phyloP scores from a whole-genome alignment of 2,797 vertebrate genomes.

The Chelmon rostratus region DNA sequence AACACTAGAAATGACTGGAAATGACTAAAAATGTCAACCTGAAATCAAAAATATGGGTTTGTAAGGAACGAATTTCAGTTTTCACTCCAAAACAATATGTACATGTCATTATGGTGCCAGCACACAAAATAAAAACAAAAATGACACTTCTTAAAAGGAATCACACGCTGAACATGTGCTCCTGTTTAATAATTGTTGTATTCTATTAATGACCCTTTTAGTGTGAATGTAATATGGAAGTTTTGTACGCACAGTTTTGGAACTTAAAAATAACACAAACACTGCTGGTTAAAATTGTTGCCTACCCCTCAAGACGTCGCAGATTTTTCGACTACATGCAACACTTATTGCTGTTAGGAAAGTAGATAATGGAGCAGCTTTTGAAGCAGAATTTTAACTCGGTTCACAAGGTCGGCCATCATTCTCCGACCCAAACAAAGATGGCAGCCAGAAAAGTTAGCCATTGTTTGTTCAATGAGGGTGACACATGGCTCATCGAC shows the following conservation, averaged over 20 bases:
- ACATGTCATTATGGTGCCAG: neutral
- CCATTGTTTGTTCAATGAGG: neutral
- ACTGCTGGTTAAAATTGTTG: neutral
- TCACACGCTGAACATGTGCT: neutral
- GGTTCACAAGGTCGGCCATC: neutral
- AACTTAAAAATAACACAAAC: neutral
- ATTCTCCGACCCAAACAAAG: conserved; percentile 15
- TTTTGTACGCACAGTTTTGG: neutral
- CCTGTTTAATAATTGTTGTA: neutral
- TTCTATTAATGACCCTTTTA: neutral
- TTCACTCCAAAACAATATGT: neutral
- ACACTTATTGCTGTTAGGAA: conserved; percentile 44
- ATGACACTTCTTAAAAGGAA: conserved; percentile 11
- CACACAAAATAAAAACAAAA: conserved; percentile 15
- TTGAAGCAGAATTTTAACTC: neutral
- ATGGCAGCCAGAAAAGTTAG: neutral
- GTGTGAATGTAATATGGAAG: neutral
- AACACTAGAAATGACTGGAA: neutral
- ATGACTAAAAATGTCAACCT: neutral
- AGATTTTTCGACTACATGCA: conserved; percentile 20
- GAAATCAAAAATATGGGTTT: neutral
- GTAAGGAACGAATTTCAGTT: neutral
- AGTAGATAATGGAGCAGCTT: conserved; percentile 18
- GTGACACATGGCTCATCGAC: neutral
- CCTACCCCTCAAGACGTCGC: neutral